Evolutionary conservation across 2,888 invertebrate species (phyloP).

Genomic region (Apodemia hepburni): DNA sequence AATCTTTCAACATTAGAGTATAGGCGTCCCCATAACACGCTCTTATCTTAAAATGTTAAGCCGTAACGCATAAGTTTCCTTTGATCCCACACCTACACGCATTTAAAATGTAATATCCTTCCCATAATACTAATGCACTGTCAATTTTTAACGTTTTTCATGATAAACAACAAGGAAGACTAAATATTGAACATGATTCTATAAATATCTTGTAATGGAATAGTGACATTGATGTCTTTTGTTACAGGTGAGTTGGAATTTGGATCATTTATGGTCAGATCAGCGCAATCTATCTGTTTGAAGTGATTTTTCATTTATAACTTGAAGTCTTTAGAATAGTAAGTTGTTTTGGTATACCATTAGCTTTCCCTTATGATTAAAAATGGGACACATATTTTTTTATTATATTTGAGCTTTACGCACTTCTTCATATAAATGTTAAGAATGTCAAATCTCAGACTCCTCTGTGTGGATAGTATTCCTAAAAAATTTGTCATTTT

Average conservation of each 20-base stretch:
- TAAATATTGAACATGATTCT: constrained; percentile 37
- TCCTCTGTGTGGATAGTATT: too few species aligned
- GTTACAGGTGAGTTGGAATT: constrained; percentile 47
- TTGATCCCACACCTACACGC: constrained; percentile 74
- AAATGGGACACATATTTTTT: too few species aligned
- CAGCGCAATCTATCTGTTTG: too few species aligned
- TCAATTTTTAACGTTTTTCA: constrained; percentile 68
- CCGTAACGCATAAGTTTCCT: constrained; percentile 65
- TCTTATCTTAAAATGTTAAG: constrained; percentile 67
- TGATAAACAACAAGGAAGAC: constrained; percentile 53
- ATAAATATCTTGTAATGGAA: constrained; percentile 31
- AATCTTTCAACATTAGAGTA: constrained; percentile 66
- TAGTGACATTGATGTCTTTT: constrained; percentile 39
- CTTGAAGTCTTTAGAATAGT: too few species aligned
- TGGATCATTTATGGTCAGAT: too few species aligned
- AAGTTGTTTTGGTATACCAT: too few species aligned
- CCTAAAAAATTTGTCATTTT: too few species aligned
- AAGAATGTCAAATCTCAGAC: too few species aligned
- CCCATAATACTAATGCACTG: constrained; percentile 72
- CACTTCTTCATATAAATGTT: too few species aligned
- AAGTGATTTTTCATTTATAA: too few species aligned
- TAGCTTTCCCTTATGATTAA: too few species aligned
- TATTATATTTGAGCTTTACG: too few species aligned
- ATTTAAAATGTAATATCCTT: constrained; percentile 62
- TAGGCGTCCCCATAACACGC: constrained; percentile 72